phyloP scores from a whole-genome alignment of 2,888 invertebrate genomes.

The Eupsilia transversa region DNA sequence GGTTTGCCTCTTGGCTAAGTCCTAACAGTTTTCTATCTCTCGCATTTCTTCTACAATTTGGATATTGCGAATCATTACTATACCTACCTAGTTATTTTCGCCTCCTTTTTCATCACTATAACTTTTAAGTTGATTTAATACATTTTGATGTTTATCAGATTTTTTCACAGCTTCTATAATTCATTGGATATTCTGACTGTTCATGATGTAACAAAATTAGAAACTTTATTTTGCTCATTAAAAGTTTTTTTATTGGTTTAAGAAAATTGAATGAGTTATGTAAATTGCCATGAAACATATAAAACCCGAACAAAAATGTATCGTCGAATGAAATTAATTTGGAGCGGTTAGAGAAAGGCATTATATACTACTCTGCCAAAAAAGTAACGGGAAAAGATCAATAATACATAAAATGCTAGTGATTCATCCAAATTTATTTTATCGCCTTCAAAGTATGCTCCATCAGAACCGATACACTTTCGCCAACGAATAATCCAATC shows the following conservation, averaged over 20 bases:
- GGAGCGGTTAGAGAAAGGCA: slow-evolving; percentile 11
- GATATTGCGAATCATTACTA: background rate
- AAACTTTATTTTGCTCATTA: slow-evolving; percentile 24
- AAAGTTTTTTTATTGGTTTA: slow-evolving; percentile 29
- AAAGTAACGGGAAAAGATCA: too few relatives aligned
- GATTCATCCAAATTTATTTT: too few relatives aligned
- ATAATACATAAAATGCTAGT: too few relatives aligned
- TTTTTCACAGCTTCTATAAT: background rate
- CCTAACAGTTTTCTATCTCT: background rate
- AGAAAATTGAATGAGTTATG: slow-evolving; percentile 23
- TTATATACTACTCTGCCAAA: too few relatives aligned
- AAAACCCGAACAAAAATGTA: slow-evolving; percentile 18
- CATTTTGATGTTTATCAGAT: background rate
- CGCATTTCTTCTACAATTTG: background rate
- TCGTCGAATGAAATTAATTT: slow-evolving; percentile 14
- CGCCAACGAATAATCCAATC: too few relatives aligned
- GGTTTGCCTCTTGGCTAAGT: background rate
- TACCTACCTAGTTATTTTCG: too few relatives aligned
- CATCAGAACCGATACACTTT: too few relatives aligned
- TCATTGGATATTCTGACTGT: slow-evolving; percentile 6
- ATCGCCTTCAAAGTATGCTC: too few relatives aligned
- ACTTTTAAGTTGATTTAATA: background rate
- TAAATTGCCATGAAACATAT: slow-evolving; percentile 33
- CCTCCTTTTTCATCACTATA: background rate
- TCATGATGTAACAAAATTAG: slow-evolving; percentile 11